These are phyloP conservation scores for Lichenostomus cassidix DNA, from an alignment of 2,113 vertebrate genomes.

Conservation along the genomic window DNA sequence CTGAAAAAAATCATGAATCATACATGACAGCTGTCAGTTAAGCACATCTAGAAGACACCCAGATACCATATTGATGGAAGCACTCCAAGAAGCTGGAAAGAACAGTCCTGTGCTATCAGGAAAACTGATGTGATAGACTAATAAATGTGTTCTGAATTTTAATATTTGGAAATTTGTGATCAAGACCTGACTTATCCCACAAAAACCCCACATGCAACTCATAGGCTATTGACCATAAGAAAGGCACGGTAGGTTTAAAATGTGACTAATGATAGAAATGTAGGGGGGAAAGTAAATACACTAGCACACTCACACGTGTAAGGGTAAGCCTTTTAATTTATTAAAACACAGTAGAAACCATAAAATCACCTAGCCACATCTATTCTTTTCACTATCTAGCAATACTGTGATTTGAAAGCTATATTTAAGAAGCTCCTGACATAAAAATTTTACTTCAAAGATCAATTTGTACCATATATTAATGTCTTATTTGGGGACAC, in stretches of 20 bases:
- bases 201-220: neutral
- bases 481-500: neutral
- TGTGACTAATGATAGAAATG: neutral
- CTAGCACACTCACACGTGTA: accelerated
- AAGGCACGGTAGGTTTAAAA: neutral
- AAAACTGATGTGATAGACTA: neutral
- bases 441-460: neutral
- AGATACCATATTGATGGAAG: constrained; percentile 16
- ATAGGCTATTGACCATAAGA: neutral
- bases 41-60: constrained; percentile 9
- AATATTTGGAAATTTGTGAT: neutral
- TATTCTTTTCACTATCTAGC: neutral
- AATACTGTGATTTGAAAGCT: neutral
- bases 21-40: constrained; percentile 28
- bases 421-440: neutral
- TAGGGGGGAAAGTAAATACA: neutral
- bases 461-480: neutral
- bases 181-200: neutral
- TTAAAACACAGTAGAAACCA: neutral
- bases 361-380: neutral
- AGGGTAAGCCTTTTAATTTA: neutral
- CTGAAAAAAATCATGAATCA: neutral
- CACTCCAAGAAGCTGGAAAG: constrained; percentile 8
- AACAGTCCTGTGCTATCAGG: neutral
- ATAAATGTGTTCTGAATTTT: neutral